Base-by-base conservation (phyloP, 1,140 invertebrate genomes). In the Reticulitermes speratus region DNA sequence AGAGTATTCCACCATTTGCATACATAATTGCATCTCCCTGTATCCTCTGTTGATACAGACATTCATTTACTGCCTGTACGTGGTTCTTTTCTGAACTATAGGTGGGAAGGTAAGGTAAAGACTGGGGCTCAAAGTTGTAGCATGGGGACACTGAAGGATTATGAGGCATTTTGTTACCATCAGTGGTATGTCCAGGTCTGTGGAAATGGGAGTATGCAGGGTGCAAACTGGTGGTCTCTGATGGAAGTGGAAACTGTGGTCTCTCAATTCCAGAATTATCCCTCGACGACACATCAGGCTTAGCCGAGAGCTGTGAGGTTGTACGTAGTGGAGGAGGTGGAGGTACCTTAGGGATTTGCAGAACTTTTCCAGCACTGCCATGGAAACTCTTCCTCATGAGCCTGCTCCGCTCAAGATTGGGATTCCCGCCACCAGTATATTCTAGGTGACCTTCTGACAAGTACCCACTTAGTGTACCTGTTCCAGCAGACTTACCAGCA, bases 381-480 rank as follows among this genome's bases (percentile, higher is more conserved):
- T 97, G 96, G 90, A 97, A 97, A 90, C 96, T 97, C 89, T 97
- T 97, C 88, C 96, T 93, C 96, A 97, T 97, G 82, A 97, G 91
- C 89, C 96, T 96, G 91, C 96, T 97, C 88, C 96, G 93, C 90
- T 97, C 96, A 44, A 97, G 92, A 89, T 97, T 97, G 2, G 96
- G 96, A 91, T 97, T 97, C 25, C 91, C 90, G 44, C 87, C 88
- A n/a, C 92, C 91, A n/a, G 91, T 88, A 88, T 95, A 96, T 88
- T 97, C 96, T 84, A 97, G 91, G 90, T 97, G 96, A 0, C 96
- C 96, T 91, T 97, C 96, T 23, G 96, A 97, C 84, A 97, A 91
- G 90, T 97, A 97, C 16, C 96, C 96, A 89, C 95, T 96, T 16
- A 87, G 85, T 16, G 84, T 82, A 12, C 86, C 84, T 25, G 30